Base-by-base conservation (phyloP, 2,113 vertebrate species). In the Tupaia tana region DNA sequence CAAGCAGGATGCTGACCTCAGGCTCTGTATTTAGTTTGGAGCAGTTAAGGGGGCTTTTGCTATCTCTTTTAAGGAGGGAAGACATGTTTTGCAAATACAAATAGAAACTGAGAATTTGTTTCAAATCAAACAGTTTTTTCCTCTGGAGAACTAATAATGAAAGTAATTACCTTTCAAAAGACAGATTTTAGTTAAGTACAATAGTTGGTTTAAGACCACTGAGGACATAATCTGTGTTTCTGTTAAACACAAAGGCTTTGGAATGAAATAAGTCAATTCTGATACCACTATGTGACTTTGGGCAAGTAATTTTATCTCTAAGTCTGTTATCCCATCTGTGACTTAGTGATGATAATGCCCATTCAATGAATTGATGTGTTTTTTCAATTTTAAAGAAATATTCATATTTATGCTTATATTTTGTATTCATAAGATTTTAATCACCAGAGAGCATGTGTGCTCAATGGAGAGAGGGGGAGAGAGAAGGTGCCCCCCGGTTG, bases 341-440 rank as follows among this genome's bases (percentile, higher is more conserved):
- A 94, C 16, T 31, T 81, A 13, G 18, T 29, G 31, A 7, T 56
- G n/a, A 31, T 82, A 34, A 24, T 74, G 73, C 31, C 70, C 54
- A 0, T 43, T 31, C 8, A 77, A 43, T 61, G 43, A 71, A 87
- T 56, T 58, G 61, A 64, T 64, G 24, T 14, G 64, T 59, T 54
- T 84, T 71, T 87, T 90, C 58, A 20, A 79, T 83, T 78, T 82
- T 75, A 70, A 90, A 84, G 77, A 94, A 27, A 34, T 59, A 22
- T 0, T 70, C 2, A 69, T 6, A 77, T 43, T 69, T 77, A 56
- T 43, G 75, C 2, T 29, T 74, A 59, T 5, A 86, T 86, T 93
- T 89, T 63, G 9, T 52, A 25, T 67, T 86, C 6, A 43, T 43
- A 43, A 43, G 43, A 43, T 43, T 43, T 43, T 43, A 43, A 43